Evolutionary conservation across 1,140 invertebrate species (phyloP).

Genomic region (Danaus plexippus): DNA sequence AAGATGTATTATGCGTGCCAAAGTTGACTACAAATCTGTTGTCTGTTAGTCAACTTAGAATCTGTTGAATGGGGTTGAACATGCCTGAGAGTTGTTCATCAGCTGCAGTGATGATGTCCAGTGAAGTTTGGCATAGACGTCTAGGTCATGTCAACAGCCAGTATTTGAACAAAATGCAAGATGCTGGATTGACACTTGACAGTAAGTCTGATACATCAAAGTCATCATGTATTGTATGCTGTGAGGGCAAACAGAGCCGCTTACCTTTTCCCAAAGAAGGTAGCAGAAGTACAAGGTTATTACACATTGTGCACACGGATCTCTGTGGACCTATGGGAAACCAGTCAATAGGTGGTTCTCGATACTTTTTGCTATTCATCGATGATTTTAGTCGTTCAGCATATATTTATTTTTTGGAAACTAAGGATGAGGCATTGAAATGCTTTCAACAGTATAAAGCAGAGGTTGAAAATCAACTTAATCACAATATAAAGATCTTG

Average conservation of each 20-base stretch:
- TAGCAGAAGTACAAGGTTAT: constrained; percentile 20
- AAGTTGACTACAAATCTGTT: constrained; percentile 17
- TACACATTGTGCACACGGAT: constrained; percentile 36
- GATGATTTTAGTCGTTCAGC: constrained; percentile 49
- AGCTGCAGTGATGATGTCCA: constrained; percentile 19
- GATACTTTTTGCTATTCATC: constrained; percentile 49
- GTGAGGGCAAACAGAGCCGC: constrained; percentile 26
- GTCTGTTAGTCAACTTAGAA: constrained; percentile 23
- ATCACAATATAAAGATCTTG: constrained; percentile 16
- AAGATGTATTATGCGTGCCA: no score
- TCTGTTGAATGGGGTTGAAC: constrained; percentile 29
- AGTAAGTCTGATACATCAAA: constrained; percentile 21
- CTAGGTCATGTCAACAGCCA: constrained; percentile 33
- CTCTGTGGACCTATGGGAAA: constrained; percentile 43
- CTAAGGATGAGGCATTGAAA: constrained; percentile 31
- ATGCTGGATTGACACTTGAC: constrained; percentile 19
- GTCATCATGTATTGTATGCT: constrained; percentile 21
- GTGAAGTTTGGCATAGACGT: constrained; percentile 31
- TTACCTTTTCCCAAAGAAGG: constrained; percentile 21
- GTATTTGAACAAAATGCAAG: constrained; percentile 29
- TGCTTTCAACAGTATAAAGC: constrained; percentile 29
- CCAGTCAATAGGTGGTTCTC: constrained; percentile 25
- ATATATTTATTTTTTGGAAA: constrained; percentile 38
- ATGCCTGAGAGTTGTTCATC: constrained; percentile 11
- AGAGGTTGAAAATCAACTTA: constrained; percentile 17